Conservation (phyloP, 2,113 vertebrate species). For the Tamias sibiricus region DNA sequence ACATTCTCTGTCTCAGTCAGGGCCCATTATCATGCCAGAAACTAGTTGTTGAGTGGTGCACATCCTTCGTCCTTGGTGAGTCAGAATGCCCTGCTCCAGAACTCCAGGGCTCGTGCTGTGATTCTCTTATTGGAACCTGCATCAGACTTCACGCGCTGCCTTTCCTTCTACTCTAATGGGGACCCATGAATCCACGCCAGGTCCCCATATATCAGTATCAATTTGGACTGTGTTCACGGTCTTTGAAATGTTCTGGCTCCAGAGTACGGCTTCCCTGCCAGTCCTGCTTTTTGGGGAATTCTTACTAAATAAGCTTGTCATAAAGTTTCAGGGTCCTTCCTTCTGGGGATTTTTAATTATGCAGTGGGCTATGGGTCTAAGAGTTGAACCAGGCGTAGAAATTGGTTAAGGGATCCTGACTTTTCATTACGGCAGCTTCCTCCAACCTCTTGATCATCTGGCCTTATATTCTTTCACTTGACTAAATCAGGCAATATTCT, state of each 20-base stretch:
- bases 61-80: not conserved
- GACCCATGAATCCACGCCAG: not conserved
- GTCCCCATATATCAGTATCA: not conserved
- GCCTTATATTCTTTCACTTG: not conserved
- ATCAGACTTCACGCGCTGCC: not conserved
- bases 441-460: not conserved
- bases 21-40: not conserved
- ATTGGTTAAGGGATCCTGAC: not conserved
- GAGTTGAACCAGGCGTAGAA: not conserved
- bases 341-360: not conserved
- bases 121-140: not conserved
- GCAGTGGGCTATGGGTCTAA: not conserved
- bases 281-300: not conserved
- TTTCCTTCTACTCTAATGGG: not conserved
- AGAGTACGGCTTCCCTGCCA: not conserved
- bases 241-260: not conserved
- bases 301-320: not conserved
- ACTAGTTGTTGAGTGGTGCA: not conserved
- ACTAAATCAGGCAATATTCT: not conserved
- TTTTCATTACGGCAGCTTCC: not conserved
- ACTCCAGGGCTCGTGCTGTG: not conserved
- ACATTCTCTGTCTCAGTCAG: not conserved
- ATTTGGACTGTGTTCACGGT: not conserved
- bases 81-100: not conserved
- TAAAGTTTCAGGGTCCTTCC: not conserved